Base-by-base conservation (phyloP, 2,113 vertebrate species). In the Cavia porcellus region DNA sequence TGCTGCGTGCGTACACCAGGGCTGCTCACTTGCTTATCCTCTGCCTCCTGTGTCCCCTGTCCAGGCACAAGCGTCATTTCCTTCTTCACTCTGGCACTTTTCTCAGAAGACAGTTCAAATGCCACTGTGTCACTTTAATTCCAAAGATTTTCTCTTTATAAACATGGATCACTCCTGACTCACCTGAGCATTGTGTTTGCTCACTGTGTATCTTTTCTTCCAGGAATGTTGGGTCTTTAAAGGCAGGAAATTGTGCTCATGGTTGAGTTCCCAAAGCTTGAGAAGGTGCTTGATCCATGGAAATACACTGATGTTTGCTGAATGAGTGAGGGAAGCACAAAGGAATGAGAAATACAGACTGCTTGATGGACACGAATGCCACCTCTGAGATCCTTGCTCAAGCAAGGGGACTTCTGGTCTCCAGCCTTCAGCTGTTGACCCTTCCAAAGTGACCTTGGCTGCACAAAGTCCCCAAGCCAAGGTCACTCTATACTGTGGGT, bases 1-100 rank as follows among this genome's bases (percentile, higher is more conserved):
- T 8, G 10, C 57, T 88, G 1, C 11, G 0, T 14, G 52, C 77
- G 14, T 11, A 32, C 1, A 52, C 11, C 1, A 22, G 66, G 0
- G 2, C 5, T 47, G 83, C 25, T 32, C 6, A 8, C 50, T 52
- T 52, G 13, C 10, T 64, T 28, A 1, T n/a, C 9, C 52, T 55
- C n/a, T 3, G 0, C 22, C 13, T 68, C 4, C 1, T 61, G 8
- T 4, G 1, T 28, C 64, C 12, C 81, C 77, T 92, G 42, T 62
- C 66, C 4, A 7, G 7, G 50, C n/a, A 11, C 14, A 74, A 50
- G 70, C 0, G 1, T 25, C 24, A 24, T 57, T 89, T 89, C 1
- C 0, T 47, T 35, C 28, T 32, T 77, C 79, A 92, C 68, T 89
- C 61, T 17, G 32, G 38, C 35, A 20, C 25, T 82, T 82, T 38